Evolutionary conservation across 1,140 invertebrate genomes (phyloP).

Genomic region (Drosophila murphyi): DNA sequence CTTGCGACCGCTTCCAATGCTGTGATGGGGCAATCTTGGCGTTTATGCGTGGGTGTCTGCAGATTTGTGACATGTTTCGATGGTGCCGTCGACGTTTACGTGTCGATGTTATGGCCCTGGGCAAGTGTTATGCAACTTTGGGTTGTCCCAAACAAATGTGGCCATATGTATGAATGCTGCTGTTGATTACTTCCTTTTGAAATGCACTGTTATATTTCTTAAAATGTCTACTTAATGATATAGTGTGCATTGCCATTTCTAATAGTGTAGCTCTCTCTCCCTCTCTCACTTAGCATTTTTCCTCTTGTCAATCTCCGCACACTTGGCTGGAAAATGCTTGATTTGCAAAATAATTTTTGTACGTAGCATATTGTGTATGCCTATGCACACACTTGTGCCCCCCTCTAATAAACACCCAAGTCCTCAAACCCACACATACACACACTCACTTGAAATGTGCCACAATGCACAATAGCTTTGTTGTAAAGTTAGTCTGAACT

Average conservation of each 20-base stretch:
- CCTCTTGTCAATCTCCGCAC: conserved; percentile 26
- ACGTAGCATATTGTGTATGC: conserved; percentile 11
- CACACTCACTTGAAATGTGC: conserved; percentile 12
- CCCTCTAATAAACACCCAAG: background rate
- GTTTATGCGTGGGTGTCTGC: conserved; percentile 20
- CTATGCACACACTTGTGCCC: conserved; percentile 28
- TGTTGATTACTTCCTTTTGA: conserved; percentile 28
- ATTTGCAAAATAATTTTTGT: conserved; percentile 58
- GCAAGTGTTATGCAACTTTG: conserved; percentile 28
- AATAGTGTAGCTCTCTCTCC: background rate
- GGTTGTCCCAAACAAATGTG: background rate
- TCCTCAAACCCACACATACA: conserved; percentile 4
- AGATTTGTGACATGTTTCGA: conserved; percentile 25
- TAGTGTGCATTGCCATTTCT: conserved; percentile 15
- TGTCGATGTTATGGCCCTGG: conserved; percentile 10
- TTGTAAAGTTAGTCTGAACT: conserved; percentile 6
- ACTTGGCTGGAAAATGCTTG: conserved; percentile 50
- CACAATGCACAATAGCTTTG: conserved; percentile 22
- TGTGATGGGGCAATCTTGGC: conserved; percentile 33
- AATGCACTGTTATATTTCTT: background rate
- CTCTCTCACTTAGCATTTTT: conserved; percentile 21
- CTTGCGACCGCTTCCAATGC: conserved; percentile 30
- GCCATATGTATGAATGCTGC: background rate
- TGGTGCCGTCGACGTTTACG: background rate
- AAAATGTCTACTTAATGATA: background rate